These are phyloP conservation scores for Platycnemis pennipes DNA, from an alignment of 2,888 invertebrate genomes.

Conservation along the genomic window DNA sequence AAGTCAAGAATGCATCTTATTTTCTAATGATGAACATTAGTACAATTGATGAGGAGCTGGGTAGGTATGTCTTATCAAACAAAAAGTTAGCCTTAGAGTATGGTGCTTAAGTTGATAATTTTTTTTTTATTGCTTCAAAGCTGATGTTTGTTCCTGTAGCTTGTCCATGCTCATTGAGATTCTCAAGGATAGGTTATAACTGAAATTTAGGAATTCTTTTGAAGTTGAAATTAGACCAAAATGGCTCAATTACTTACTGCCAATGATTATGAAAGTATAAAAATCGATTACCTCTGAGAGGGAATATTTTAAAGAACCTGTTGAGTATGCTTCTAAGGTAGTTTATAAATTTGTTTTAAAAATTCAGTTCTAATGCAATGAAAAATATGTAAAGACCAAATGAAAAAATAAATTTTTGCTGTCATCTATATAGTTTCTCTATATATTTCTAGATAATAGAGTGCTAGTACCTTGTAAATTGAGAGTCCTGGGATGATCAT, in stretches of 20 bases:
- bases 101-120: constrained; percentile 66
- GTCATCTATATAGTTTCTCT: constrained; percentile 47
- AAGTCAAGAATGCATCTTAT: constrained; percentile 14
- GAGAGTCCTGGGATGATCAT: background rate
- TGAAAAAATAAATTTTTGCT: constrained; percentile 61
- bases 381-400: constrained; percentile 61
- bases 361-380: constrained; percentile 5
- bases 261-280: constrained; percentile 55
- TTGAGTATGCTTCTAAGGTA: constrained; percentile 63
- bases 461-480: background rate
- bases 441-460: background rate
- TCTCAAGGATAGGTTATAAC: constrained; percentile 31
- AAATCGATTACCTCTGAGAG: constrained; percentile 64
- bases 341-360: constrained; percentile 58
- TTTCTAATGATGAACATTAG: constrained; percentile 44
- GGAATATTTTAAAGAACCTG: constrained; percentile 66
- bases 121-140: constrained; percentile 52
- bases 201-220: constrained; percentile 51
- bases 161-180: constrained; percentile 10
- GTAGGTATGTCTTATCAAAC: constrained; percentile 32
- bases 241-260: constrained; percentile 67
- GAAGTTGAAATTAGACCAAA: constrained; percentile 56
- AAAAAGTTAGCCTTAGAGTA: constrained; percentile 54
- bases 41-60: constrained; percentile 50
- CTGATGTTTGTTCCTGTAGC: constrained; percentile 55